A percentile compares a stretch with the other conserved stretches of the same genome.
Conservation (phyloP, 2,888 invertebrate species). For the Limnephilus marmoratus region DNA sequence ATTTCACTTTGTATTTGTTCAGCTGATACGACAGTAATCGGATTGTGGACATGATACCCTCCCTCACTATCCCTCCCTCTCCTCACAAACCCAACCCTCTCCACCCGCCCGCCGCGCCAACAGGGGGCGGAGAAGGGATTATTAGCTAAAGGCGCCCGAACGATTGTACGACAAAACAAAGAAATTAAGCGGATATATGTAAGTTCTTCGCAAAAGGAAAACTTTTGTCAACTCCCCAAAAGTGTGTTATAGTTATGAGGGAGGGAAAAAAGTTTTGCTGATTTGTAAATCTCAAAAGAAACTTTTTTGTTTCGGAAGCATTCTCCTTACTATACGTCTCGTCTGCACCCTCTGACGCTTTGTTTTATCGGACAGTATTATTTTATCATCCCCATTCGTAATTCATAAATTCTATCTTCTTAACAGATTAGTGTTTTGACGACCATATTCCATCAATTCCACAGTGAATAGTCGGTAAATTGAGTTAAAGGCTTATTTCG, state of each 20-base stretch:
- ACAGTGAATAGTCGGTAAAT: not conserved
- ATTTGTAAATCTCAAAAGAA: conserved; percentile 26
- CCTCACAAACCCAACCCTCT: not conserved
- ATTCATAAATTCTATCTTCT: not conserved
- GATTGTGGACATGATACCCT: conserved; percentile 33
- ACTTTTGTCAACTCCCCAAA: conserved; percentile 33
- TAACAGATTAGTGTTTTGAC: not conserved
- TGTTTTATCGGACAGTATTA: not conserved
- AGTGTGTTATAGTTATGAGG: conserved; percentile 10
- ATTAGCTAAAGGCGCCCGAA: conserved; percentile 50
- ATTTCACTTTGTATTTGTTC: conserved; percentile 37
- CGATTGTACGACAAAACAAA: conserved; percentile 54
- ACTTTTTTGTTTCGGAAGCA: conserved; percentile 8
- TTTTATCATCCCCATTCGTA: not conserved
- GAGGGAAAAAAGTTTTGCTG: not conserved
- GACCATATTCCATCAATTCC: not conserved
- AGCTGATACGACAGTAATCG: conserved; percentile 50
- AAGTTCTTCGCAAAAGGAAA: conserved; percentile 41
- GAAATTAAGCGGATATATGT: conserved; percentile 50
- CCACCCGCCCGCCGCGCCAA: not conserved
- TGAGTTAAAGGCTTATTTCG: not conserved
- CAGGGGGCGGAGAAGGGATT: conserved; percentile 35
- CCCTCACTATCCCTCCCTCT: not conserved
- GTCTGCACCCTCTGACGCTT: not conserved
- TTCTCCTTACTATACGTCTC: not conserved